Base-by-base conservation (phyloP, 2,113 vertebrate species). In the Arenaria interpres region DNA sequence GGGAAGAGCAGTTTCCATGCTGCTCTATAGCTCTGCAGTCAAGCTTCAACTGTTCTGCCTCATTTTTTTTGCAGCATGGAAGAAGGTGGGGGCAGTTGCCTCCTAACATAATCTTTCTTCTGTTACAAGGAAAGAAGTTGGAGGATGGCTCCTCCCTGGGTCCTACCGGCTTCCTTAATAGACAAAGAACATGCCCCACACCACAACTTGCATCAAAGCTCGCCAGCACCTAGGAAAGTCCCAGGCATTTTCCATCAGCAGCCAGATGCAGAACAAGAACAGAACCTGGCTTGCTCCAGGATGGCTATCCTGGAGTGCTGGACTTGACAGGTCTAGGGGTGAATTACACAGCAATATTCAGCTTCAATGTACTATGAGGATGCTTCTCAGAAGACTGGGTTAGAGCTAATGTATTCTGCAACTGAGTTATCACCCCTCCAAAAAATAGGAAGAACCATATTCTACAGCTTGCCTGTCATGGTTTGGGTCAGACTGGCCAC, bases 61-160 rank as follows among this genome's bases (percentile, higher is more conserved):
- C 2, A 1, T n/a, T 30, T 48, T 35, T 56, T 39, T 7, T 12
- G 1, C 45, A 86, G 17, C 7, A 0, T 14, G 8, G 28, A 24
- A 79, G 20, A 68, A 4, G 21, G 10, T 56, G 14, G 30, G 48
- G 33, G 41, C 35, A 71, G 41, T 6, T 73, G 13, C 35, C 25
- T 22, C 39, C 32, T 50, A 68, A 16, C 4, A 30, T 12, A 14
- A 35, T 15, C 12, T 41, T 46, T 60, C 14, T 43, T 85, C 35
- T 37, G 1, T 16, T 37, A 41, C 1, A 85, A 6, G 4, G 7
- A 8, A 2, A 71, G 10, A 68, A 41, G 6, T 10, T 33, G 21
- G 4, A 77, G 41, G 71, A 80, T 66, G 7, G 33, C 27, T 83
- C 43, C 11, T 69, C 41, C n/a, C 57, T n/a, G 20, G 10, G 32